Base-by-base conservation (phyloP, 2,888 invertebrate genomes). In the Caenorhabditis becei region DNA sequence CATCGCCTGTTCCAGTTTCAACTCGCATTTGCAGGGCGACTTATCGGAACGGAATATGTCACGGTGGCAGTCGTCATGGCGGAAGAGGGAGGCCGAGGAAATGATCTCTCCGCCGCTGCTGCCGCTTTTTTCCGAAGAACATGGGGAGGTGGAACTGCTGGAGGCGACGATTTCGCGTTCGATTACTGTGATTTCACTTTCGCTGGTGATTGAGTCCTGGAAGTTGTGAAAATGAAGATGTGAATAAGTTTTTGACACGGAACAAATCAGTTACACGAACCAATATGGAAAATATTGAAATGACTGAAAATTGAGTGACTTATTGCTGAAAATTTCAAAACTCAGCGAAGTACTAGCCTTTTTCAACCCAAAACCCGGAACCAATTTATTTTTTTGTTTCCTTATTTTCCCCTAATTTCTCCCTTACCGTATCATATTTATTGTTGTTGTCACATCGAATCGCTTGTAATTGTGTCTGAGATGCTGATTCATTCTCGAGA, bases 101-200 rank as follows among this genome's bases (percentile, higher is more conserved):
- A 63, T 54, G 44, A 61, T 47, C 20, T 66, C 77, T 26, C 70
- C 70, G 32, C 58, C 61, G 35, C 77, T 77, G 63, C 70, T 77
- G 7, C 67, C 69, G 49, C 79, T 79, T 66, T 82, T 82, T 51
- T 82, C 82, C 3, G 82, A 82, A 3, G 85, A 80, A 24, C 83
- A 83, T 8, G 83, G 77, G 23, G 83, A 83, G 18, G 80, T 79
- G n/a, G 77, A 78, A 67, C 82, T 82, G 61, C 82, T 79, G 16
- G 82, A 82, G n/a, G 77, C 82, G 28, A 82, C 74, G n/a, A 81
- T 77, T 65, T 82, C 82, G 11, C 77, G 41, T 18, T 85, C 85
- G 28, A 85, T 77, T 14, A 85, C 83, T 41, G 85, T 85, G 41
- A 85, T 85, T 41, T 85, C 83, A 66, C 82, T 83, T 24, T 83